Conservation (phyloP, 1,140 invertebrate species). For the Brachionus manjavacas region DNA sequence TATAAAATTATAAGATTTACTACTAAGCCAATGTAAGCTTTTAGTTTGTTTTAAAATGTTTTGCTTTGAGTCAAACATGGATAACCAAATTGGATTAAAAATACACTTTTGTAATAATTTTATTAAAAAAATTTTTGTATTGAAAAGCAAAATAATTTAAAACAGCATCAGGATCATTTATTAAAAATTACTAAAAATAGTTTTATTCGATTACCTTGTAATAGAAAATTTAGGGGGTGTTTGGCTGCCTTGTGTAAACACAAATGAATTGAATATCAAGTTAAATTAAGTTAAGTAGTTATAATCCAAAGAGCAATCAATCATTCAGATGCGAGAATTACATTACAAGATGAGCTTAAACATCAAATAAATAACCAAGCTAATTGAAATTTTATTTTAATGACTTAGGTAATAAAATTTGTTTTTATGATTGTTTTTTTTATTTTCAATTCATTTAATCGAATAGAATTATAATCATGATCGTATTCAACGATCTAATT, state of each 20-base stretch:
- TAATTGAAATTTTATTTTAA: background rate
- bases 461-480: background rate
- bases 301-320: slow-evolving; percentile 7
- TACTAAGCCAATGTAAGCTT: background rate
- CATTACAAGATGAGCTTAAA: background rate
- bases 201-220: background rate
- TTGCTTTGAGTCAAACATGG: background rate
- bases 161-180: background rate
- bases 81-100: background rate
- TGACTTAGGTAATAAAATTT: background rate
- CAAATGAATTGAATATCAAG: background rate
- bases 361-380: background rate
- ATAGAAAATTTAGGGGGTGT: background rate
- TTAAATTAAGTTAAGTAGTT: background rate
- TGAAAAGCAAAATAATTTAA: background rate
- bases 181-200: background rate
- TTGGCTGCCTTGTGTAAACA: background rate
- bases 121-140: background rate
- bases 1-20: background rate
- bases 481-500: background rate
- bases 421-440: background rate
- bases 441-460: background rate
- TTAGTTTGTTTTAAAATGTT: background rate
- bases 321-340: background rate
- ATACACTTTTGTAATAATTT: background rate